These are phyloP conservation scores for Mormyrus proboscirostris DNA, from an alignment of 2,797 vertebrate genomes.

Conservation along the genomic window DNA sequence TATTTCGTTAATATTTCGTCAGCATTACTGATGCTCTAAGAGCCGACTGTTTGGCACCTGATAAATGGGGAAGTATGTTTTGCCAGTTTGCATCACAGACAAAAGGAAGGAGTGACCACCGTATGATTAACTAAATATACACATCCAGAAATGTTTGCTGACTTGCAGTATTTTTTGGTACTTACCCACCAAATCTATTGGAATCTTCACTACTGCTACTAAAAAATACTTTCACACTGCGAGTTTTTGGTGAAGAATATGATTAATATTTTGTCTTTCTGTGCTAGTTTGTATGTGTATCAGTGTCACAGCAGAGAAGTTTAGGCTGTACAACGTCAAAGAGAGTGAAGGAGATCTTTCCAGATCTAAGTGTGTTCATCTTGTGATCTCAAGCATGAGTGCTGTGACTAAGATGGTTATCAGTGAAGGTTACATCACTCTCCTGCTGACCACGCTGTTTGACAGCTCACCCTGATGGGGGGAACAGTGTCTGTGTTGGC, in stretches of 20 bases:
- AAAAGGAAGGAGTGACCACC: neutral
- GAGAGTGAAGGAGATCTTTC: conserved; percentile 11
- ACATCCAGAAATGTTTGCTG: neutral
- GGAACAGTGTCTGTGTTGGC: neutral
- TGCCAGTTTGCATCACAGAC: neutral
- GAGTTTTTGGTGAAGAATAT: neutral
- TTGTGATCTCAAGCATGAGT: conserved; percentile 20
- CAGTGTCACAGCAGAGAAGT: neutral
- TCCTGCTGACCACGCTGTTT: neutral
- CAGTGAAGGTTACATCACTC: conserved; percentile 17
- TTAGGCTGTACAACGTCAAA: neutral
- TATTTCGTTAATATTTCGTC: neutral
- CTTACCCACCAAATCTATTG: neutral
- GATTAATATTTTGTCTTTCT: neutral
- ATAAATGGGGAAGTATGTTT: neutral
- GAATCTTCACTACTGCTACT: neutral
- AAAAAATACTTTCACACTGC: neutral
- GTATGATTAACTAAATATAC: neutral
- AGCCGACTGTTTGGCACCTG: neutral
- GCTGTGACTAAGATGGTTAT: neutral
- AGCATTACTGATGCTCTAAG: neutral
- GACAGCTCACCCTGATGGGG: neutral
- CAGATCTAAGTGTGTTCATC: neutral
- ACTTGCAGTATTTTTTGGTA: neutral
- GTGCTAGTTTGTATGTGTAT: neutral